These are phyloP conservation scores for Misgurnus mizolepis DNA, from an alignment of 2,113 vertebrate genomes.

Conservation along the genomic window DNA sequence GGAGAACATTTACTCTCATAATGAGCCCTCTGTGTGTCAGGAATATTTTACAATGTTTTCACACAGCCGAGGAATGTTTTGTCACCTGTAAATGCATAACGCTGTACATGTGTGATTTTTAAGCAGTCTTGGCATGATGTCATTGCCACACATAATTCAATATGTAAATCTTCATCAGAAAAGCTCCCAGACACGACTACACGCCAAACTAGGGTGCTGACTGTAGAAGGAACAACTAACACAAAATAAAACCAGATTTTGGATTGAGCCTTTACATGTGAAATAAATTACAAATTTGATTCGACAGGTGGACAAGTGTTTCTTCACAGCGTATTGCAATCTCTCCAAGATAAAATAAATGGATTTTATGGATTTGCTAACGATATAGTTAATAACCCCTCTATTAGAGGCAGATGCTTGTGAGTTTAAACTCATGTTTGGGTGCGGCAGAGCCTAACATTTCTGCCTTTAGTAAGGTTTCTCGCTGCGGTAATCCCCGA, in stretches of 20 bases:
- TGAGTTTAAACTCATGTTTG: slow-evolving; percentile 12
- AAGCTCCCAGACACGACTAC: slow-evolving; percentile 12
- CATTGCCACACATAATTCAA: slow-evolving; percentile 32
- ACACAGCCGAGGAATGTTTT: slow-evolving; percentile 50
- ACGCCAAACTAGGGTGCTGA: neutral
- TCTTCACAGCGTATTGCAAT: neutral
- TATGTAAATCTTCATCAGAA: slow-evolving; percentile 42
- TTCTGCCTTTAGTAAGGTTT: slow-evolving; percentile 6
- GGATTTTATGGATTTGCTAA: slow-evolving; percentile 16
- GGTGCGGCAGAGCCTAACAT: neutral
- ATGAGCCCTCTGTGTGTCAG: slow-evolving; percentile 44
- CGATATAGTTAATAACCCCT: neutral
- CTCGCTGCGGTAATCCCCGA: slow-evolving; percentile 25
- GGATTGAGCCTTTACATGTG: neutral
- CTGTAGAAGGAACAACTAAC: neutral
- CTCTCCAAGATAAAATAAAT: neutral
- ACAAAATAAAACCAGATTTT: neutral
- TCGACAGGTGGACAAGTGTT: neutral
- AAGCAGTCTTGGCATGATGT: neutral
- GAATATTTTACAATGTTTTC: slow-evolving; percentile 48
- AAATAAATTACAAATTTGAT: neutral
- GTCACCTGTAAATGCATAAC: slow-evolving; percentile 8
- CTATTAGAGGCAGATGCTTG: slow-evolving; percentile 22
- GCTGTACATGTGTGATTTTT: neutral
- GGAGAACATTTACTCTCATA: slow-evolving; percentile 41